Evolutionary conservation across 2,113 vertebrate species (phyloP), one percentile per base, ranked within the genome.

Genomic region (Nothoprocta pentlandii): DNA sequence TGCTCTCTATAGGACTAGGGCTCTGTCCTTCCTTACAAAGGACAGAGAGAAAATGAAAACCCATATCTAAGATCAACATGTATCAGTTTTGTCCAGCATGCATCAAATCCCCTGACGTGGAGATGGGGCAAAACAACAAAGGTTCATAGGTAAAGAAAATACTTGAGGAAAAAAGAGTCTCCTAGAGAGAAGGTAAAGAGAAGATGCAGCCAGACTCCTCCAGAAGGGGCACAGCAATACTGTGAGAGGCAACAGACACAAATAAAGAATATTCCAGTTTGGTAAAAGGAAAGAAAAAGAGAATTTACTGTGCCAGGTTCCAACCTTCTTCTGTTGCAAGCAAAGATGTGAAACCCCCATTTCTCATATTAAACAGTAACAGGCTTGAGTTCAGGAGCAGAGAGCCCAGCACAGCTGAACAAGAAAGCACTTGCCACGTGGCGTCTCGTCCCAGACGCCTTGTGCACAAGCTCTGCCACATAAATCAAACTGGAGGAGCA

Each of bases 351-450:
- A 95, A 95, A 89, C 85, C 41, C 53, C 53, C 23, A 44, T 92
- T 90, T 90, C 58, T 92, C 77, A 34, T 32, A 16, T 49, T 54
- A 54, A 92, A 78, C 56, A 46, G 19, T 70, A 59, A 63, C 83
- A 69, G 80, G 68, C 79, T 34, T 12, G 16, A 64, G 59, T 63
- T 88, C 42, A 75, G 90, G 54, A 53, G 64, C 49, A 85, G 66
- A 90, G 26, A 28, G 49, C 46, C n/a, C 63, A 51, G 71, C 54
- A 20, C 39, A n/a, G n/a, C 59, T 36, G 30, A 82, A 73, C 34
- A 21, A 62, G 17, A 84, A 85, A 88, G 22, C 9, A 9, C 30
- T 75, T 8, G 11, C 91, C 87, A 94, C 23, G 23, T 88, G 76
- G 77, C 87, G 81, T 41, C 61, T 41, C 10, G 25, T 51, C 64